Evolutionary conservation across 2,888 invertebrate species (phyloP).

Genomic region (Tolmerus cingulatus): DNA sequence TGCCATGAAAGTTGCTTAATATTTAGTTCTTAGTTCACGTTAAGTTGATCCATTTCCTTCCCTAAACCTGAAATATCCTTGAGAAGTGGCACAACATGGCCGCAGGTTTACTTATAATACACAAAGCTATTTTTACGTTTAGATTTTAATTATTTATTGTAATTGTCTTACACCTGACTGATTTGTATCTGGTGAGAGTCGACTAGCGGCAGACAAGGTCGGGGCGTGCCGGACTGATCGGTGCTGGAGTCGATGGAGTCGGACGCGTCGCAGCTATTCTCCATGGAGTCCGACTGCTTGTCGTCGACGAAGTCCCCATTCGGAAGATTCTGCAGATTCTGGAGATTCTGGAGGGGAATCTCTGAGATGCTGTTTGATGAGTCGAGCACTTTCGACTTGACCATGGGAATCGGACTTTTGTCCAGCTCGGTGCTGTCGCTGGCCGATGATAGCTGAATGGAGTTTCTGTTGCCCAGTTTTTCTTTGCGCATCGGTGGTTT

Average conservation of each 20-base stretch:
- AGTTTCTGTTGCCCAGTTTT: slow-evolving; percentile 41
- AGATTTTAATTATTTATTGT: background rate
- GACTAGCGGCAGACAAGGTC: background rate
- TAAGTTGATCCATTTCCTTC: background rate
- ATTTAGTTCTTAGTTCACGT: background rate
- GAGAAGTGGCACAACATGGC: background rate
- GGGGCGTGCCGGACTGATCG: slow-evolving; percentile 42
- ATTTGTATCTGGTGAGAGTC: slow-evolving; percentile 34
- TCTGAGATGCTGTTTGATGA: background rate
- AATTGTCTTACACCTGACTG: slow-evolving; percentile 31
- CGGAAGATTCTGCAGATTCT: slow-evolving; percentile 59
- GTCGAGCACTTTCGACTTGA: slow-evolving; percentile 42
- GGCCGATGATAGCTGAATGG: slow-evolving; percentile 40
- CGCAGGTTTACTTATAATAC: background rate
- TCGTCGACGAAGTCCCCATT: slow-evolving; percentile 59
- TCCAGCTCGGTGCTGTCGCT: slow-evolving; percentile 46
- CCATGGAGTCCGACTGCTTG: slow-evolving; percentile 41
- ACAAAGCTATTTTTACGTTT: background rate
- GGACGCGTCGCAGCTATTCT: slow-evolving; percentile 46
- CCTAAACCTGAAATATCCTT: background rate
- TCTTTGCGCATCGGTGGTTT: slow-evolving; percentile 46
- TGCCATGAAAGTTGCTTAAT: background rate
- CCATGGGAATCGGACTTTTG: slow-evolving; percentile 49
- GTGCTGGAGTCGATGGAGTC: slow-evolving; percentile 49
- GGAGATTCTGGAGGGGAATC: slow-evolving; percentile 58